Evolutionary conservation across 2,888 invertebrate genomes (phyloP), one percentile per base, ranked within the genome.

Genomic region (Orthosia cruda): DNA sequence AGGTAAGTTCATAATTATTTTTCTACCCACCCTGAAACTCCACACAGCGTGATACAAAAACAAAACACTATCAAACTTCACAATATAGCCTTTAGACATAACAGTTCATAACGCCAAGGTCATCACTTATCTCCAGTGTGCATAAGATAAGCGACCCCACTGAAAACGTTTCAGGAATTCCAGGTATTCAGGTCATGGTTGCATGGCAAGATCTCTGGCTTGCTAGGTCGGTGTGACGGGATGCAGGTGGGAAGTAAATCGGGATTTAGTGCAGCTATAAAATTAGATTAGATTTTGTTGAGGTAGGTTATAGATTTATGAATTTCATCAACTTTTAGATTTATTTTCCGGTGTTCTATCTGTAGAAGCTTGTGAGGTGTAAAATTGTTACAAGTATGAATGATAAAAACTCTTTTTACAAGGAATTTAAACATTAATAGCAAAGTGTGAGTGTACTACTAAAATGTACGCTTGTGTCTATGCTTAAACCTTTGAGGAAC

Each of bases 181-280:
- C 45, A 58, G 54, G n/a, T 75, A 84, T 85, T 71, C 66, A 61
- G 84, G 85, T 77, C 84, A 84, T n/a, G 82, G 84, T 13, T 49
- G 40, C 16, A 16, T 2, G 13, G 11, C 15, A 9, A 9, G 40
- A 40, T 40, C 40, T 4, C 40, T 40, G 40, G 40, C 40, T 40
- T 9, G 40, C 9, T 15, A 49, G 63, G 26, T 55, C 49, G 12
- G 13, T 20, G 4, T 40, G 78, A 61, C 4, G 13, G 59, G 71
- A 61, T 13, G 52, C 59, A 40, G 26, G 59, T 61, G 78, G 59
- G 11, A n/a, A 54, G 40, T 71, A 4, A 7, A 58, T 13, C 15
- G 45, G 20, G 40, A 50, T 67, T 20, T 20, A 50, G 9, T 20
- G 11, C 67, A 11, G 40, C 32, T 76, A 2, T 57, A 16, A 45